Evolutionary conservation across 2,888 invertebrate species (phyloP), one percentile per base, ranked within the genome.

Genomic region (Pemphredon lugubris): DNA sequence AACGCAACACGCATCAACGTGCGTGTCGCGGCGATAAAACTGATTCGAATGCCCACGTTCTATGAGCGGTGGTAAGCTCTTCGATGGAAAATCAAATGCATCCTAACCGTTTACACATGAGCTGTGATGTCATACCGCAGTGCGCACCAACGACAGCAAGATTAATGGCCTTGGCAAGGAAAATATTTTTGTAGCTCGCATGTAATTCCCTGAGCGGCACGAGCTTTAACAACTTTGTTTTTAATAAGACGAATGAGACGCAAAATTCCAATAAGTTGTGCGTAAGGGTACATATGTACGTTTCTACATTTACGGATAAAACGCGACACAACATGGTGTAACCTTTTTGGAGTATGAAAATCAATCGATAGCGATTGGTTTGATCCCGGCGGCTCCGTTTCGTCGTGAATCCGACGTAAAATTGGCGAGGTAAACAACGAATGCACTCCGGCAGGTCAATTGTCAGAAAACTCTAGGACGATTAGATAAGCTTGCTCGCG

Each of bases 121-220:
- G 30, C 54, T 57, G 50, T 75, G 68, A 73, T 68, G 74, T 73
- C 73, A 73, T 68, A 73, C 73, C 37, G 64, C 74, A 68, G 64
- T 73, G 74, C 68, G 74, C 73, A 64, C 40, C 57, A 61, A 68
- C 69, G 63, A 59, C 58, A 59, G 51, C 61, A 42, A 72, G 72
- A 73, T 73, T 66, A 63, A 54, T 51, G 66, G 57, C 72, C 73
- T 72, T 73, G 73, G 58, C 39, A 53, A 34, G 61, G 60, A 71
- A 73, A 73, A 73, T 57, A 71, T 65, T 73, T 73, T 53, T 47
- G 60, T 53, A 42, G 37, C 60, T 20, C 45, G 21, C 44, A 48
- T 26, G 16, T n/a, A 34, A 37, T 71, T 53, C 16, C 34, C 51
- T 21, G 40, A 13, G 9, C 4, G n/a, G 21, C 44, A 45, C 23